Base-by-base conservation (phyloP, 2,113 vertebrate species). In the Amazona vittata region DNA sequence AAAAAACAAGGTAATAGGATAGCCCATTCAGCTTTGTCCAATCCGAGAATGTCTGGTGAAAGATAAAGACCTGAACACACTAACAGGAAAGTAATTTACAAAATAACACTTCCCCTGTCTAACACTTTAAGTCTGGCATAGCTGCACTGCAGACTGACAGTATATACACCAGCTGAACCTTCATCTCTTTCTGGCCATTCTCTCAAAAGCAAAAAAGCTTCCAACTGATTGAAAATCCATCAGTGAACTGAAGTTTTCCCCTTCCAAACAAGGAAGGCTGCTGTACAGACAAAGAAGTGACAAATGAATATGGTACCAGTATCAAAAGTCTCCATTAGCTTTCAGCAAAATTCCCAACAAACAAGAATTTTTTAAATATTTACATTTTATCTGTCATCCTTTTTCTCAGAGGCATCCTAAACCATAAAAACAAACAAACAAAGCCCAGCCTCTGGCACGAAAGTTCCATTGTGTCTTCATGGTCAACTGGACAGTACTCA, bases 71-170 rank as follows among this genome's bases (percentile, higher is more conserved):
- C 35, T 57, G 33, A 80, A 60, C 39, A 55, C 29, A 57, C 68
- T 49, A 74, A 47, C 44, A 83, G 79, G 43, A 52, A 69, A 55
- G 33, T 16, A 29, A 86, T 89, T 50, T 69, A 83, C 67, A 89
- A 76, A 93, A 29, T 33, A 59, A 77, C 37, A 69, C 90, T 90
- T 91, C 53, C 29, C 94, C 83, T 77, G 94, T 71, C 68, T 89
- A 59, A 77, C 76, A 35, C 64, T 57, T 37, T 15, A 8, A 83
- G 47, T 15, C 68, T 92, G 83, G 76, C 80, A 65, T 2, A 65
- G 33, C 41, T 43, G 26, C 52, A 35, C 24, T 46, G 39, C 76
- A 92, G 76, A 41, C 63, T 44, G 49, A 55, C 21, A 47, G 43
- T 2, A 60, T 17, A 35, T 52, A 39, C 53, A 80, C 15, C 49